These are phyloP conservation scores for Pangasius macronema DNA, from an alignment of 2,797 vertebrate genomes.

Conservation along the genomic window DNA sequence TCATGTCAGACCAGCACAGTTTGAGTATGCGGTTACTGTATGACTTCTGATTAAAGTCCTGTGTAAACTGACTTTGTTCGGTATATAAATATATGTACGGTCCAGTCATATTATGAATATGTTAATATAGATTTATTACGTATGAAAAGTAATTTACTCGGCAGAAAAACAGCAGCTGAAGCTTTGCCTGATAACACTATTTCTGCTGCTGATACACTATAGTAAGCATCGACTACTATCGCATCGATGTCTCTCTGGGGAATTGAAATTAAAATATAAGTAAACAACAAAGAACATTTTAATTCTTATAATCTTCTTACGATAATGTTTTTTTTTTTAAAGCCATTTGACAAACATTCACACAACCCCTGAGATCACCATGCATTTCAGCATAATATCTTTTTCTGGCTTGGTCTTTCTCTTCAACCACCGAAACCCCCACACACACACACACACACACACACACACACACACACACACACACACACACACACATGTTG, in stretches of 20 bases:
- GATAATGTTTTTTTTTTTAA: slow-evolving; percentile 13
- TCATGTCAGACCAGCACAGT: not conserved
- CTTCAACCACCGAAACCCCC: too few relatives aligned
- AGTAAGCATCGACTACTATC: slow-evolving; percentile 15
- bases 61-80: not conserved
- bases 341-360: not conserved
- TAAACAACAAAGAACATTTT: too few relatives aligned
- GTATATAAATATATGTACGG: not conserved
- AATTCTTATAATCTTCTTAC: too few relatives aligned
- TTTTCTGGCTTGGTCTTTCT: not conserved
- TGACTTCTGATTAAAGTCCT: not conserved
- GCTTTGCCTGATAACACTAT: slow-evolving; percentile 40
- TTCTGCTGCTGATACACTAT: slow-evolving; percentile 14
- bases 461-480: slow-evolving; percentile 38
- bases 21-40: not conserved
- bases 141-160: slow-evolving; percentile 32
- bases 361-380: not conserved
- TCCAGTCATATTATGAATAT: not conserved
- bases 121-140: slow-evolving; percentile 37
- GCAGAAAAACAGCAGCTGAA: slow-evolving; percentile 46
- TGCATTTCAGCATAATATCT: not conserved
- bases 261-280: slow-evolving; percentile 20
- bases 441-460: not conserved
- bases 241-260: not conserved
- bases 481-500: slow-evolving; percentile 47